Evolutionary conservation across 2,113 vertebrate genomes (phyloP).

Genomic region (Motacilla tschutschensis): DNA sequence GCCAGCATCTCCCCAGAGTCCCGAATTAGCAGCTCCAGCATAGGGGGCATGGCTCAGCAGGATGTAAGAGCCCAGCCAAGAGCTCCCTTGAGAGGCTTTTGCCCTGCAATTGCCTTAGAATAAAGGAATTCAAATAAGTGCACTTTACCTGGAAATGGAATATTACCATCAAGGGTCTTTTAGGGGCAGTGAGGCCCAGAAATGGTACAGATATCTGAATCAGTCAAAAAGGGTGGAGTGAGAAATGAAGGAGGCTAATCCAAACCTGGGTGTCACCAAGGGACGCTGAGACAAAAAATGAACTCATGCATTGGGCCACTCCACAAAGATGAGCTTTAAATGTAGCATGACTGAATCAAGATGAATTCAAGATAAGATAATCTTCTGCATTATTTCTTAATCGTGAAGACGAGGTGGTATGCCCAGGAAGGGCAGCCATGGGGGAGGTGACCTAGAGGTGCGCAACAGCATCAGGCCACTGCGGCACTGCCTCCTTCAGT

Average conservation of each 20-base stretch:
- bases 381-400: background rate
- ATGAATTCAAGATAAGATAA: fast-evolving
- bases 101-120: background rate
- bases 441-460: background rate
- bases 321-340: background rate
- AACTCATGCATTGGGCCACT: background rate
- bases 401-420: fast-evolving
- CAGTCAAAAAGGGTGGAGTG: background rate
- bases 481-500: background rate
- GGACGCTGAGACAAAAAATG: background rate
- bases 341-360: background rate
- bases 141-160: background rate
- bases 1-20: background rate
- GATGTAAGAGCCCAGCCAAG: background rate
- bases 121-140: background rate
- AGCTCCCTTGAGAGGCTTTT: background rate
- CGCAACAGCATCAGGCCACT: background rate
- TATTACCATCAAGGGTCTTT: background rate
- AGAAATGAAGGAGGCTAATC: background rate
- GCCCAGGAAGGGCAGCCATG: background rate
- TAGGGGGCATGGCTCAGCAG: background rate
- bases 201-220: background rate
- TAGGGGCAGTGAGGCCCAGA: background rate
- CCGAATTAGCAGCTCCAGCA: background rate
- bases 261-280: background rate